Conservation (phyloP, 2,797 vertebrate genomes). For the Xiphophorus birchmanni region DNA sequence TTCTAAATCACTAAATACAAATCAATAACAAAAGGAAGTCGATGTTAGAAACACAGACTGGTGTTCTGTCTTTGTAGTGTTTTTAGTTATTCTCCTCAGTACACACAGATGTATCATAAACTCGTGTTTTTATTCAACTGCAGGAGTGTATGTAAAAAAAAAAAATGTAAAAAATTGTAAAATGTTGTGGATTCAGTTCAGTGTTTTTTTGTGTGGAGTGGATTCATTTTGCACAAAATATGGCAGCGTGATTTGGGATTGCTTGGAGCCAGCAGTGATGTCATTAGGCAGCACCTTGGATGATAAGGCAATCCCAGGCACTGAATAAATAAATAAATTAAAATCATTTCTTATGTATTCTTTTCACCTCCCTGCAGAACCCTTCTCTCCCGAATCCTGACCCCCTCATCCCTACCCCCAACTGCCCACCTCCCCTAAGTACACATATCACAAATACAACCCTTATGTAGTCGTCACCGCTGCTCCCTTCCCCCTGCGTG, state of each 20-base stretch:
- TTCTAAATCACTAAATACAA: neutral
- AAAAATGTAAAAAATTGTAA: no score
- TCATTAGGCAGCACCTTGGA: slow-evolving; percentile 78
- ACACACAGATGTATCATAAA: neutral
- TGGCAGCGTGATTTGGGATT: slow-evolving; percentile 76
- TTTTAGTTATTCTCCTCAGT: neutral
- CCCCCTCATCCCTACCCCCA: slow-evolving; percentile 63
- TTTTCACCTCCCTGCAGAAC: slow-evolving; percentile 76
- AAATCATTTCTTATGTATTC: slow-evolving; percentile 81
- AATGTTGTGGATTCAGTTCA: neutral
- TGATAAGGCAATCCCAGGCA: slow-evolving; percentile 75
- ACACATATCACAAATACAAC: slow-evolving; percentile 66
- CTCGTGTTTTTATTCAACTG: neutral
- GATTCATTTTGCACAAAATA: neutral
- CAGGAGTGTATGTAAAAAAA: neutral
- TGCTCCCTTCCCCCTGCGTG: slow-evolving; percentile 65
- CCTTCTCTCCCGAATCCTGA: slow-evolving; percentile 75
- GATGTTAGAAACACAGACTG: neutral
- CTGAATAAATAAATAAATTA: slow-evolving; percentile 86
- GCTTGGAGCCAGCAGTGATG: slow-evolving; percentile 77
- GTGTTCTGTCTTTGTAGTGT: neutral
- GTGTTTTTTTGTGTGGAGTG: neutral
- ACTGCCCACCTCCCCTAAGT: slow-evolving; percentile 8
- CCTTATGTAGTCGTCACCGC: slow-evolving; percentile 56
- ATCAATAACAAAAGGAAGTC: neutral